Evolutionary conservation across 53 echinoderm and acorn worm species (phyloP).

Genomic region (Holothuria leucospilota): DNA sequence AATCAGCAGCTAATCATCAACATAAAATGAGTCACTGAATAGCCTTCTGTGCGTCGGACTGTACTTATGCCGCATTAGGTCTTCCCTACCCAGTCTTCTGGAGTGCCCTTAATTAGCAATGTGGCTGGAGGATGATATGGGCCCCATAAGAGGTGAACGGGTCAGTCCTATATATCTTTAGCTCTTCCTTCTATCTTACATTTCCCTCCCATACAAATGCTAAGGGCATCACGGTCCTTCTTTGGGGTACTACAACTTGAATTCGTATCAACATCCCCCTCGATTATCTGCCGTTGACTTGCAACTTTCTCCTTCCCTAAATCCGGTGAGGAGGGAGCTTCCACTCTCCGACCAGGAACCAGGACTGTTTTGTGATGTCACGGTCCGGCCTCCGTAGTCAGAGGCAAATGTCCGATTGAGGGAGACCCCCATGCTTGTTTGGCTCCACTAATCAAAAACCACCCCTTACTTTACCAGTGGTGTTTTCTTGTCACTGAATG

Average conservation of each 20-base stretch:
- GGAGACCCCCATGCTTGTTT: conserved; percentile 28
- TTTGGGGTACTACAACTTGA: conserved; percentile 66
- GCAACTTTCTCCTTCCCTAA: conserved; percentile 42
- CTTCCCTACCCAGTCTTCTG: conserved; percentile 4
- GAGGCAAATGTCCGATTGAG: conserved; percentile 49
- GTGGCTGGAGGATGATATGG: conserved; percentile 23
- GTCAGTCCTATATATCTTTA: conserved; percentile 38
- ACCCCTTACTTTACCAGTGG: conserved; percentile 46
- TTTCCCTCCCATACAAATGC: conserved; percentile 62
- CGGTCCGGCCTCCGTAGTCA: conserved; percentile 55
- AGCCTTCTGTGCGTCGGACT: background rate
- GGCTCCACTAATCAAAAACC: conserved; percentile 56
- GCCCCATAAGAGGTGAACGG: conserved; percentile 20
- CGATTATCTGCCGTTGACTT: conserved; percentile 51
- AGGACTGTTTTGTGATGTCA: conserved; percentile 50
- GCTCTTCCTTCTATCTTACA: conserved; percentile 17
- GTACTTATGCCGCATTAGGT: background rate
- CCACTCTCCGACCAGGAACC: no score
- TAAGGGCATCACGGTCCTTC: conserved; percentile 54
- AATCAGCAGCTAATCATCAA: no score
- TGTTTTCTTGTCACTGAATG: conserved; percentile 38
- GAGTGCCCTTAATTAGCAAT: conserved; percentile 8
- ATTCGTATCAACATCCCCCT: conserved; percentile 71
- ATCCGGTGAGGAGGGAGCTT: conserved; percentile 23
- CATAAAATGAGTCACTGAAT: no score